Percentiles rank a stretch among this genome's conserved stretches.
Evolutionary conservation across 2,888 invertebrate species (phyloP).

Genomic region (Exocentrus adspersus): DNA sequence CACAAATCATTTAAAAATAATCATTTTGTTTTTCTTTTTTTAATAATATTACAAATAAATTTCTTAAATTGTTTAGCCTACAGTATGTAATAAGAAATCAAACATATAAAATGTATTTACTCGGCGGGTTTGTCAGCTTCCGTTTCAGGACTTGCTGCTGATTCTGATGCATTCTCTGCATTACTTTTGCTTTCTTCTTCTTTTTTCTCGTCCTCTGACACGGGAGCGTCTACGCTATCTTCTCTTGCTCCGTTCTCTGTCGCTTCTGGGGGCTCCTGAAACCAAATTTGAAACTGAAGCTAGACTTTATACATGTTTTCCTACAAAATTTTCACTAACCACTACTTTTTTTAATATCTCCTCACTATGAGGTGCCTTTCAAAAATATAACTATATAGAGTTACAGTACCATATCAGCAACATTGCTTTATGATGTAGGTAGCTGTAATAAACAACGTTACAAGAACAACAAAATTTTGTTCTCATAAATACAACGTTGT

Average conservation of each 20-base stretch:
- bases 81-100: conserved; percentile 50
- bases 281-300: conserved; percentile 6
- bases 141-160: conserved; percentile 51
- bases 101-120: conserved; percentile 52
- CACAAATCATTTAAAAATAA: conserved; percentile 41
- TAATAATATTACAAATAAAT: conserved; percentile 43
- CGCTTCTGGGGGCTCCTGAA: conserved; percentile 50
- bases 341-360: too few species aligned
- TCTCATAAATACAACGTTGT: background rate
- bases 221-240: conserved; percentile 57
- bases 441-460: conserved; percentile 15
- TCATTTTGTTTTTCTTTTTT: conserved; percentile 34
- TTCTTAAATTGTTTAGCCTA: conserved; percentile 51
- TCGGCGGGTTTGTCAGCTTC: conserved; percentile 58
- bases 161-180: conserved; percentile 47
- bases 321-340: too few species aligned
- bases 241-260: conserved; percentile 62
- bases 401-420: too few species aligned
- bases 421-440: too few species aligned
- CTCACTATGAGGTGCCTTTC: too few species aligned
- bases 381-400: too few species aligned
- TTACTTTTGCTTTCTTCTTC: conserved; percentile 52
- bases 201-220: conserved; percentile 55
- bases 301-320: too few species aligned
- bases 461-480: background rate